Conservation (phyloP, 2,888 invertebrate genomes). For the Apodemia zela region DNA sequence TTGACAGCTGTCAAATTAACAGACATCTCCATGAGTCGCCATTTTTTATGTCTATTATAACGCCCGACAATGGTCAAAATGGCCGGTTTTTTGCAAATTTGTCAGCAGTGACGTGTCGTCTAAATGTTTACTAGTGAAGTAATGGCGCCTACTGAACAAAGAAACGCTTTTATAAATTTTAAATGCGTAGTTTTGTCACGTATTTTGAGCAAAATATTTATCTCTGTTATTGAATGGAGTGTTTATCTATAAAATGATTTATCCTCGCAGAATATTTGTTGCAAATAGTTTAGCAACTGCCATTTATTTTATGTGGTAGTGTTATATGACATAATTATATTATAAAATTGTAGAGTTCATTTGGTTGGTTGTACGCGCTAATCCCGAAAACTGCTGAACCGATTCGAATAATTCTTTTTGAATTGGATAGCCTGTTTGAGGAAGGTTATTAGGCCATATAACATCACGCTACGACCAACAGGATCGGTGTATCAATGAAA, state of each 20-base stretch:
- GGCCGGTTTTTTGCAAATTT: slow-evolving; percentile 28
- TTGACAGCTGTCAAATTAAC: slow-evolving; percentile 73
- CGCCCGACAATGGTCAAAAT: slow-evolving; percentile 32
- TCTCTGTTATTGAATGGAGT: neutral
- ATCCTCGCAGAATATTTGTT: neutral
- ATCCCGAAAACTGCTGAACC: too few species aligned
- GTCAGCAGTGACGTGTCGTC: slow-evolving; percentile 31
- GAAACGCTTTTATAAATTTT: slow-evolving; percentile 2
- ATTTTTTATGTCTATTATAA: slow-evolving; percentile 35
- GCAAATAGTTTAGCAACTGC: too few species aligned
- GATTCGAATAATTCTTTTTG: too few species aligned
- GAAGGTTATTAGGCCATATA: too few species aligned
- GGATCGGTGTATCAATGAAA: too few species aligned
- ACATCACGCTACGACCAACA: too few species aligned
- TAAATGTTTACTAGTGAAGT: slow-evolving; percentile 30
- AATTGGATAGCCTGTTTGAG: too few species aligned
- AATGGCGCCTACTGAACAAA: slow-evolving; percentile 27
- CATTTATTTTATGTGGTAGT: too few species aligned
- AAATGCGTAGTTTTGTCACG: neutral
- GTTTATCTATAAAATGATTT: neutral
- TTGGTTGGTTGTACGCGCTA: too few species aligned
- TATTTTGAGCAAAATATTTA: slow-evolving; percentile 8
- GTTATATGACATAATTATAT: too few species aligned
- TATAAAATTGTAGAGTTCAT: too few species aligned
- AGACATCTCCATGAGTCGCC: slow-evolving; percentile 58